These are phyloP conservation scores for Carassius gibelio DNA, from an alignment of 2,113 vertebrate genomes.

Conservation along the genomic window DNA sequence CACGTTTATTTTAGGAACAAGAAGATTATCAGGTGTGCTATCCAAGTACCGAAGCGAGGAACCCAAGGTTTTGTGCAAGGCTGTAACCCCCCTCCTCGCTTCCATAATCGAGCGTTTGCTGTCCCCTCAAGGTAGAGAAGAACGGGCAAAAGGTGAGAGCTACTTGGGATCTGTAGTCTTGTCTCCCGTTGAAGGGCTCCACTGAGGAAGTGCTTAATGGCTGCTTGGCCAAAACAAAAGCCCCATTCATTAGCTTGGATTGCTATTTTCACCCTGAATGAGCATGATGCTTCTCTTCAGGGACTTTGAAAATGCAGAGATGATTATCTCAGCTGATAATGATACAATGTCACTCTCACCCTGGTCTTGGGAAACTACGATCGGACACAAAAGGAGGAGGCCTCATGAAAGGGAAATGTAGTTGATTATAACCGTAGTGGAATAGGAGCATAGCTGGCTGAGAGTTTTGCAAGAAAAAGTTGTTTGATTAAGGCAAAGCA, in stretches of 20 bases:
- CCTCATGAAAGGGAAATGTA: slow-evolving; percentile 4
- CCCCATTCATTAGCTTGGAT: slow-evolving; percentile 50
- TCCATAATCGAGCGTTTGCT: neutral
- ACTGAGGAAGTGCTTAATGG: slow-evolving; percentile 55
- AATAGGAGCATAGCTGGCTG: neutral
- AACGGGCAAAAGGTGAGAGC: slow-evolving; percentile 25
- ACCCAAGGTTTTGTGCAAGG: neutral
- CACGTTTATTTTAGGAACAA: slow-evolving; percentile 70
- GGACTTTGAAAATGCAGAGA: slow-evolving; percentile 12
- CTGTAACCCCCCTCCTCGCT: neutral
- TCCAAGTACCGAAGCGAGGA: slow-evolving; percentile 16
- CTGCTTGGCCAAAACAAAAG: slow-evolving; percentile 53
- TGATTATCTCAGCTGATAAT: slow-evolving; percentile 49
- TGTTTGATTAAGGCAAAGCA: slow-evolving; percentile 32
- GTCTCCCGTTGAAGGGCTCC: slow-evolving; percentile 21
- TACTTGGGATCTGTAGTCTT: slow-evolving; percentile 13
- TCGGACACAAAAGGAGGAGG: slow-evolving; percentile 4
- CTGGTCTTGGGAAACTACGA: slow-evolving; percentile 1
- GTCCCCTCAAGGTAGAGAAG: slow-evolving; percentile 7
- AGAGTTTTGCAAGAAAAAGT: slow-evolving; percentile 24
- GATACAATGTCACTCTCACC: slow-evolving; percentile 30
- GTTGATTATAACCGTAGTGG: neutral
- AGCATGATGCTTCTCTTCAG: neutral
- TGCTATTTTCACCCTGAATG: slow-evolving; percentile 46
- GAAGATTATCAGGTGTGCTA: slow-evolving; percentile 69